Base-by-base conservation (phyloP, 2,113 vertebrate genomes). In the Sturnus vulgaris region DNA sequence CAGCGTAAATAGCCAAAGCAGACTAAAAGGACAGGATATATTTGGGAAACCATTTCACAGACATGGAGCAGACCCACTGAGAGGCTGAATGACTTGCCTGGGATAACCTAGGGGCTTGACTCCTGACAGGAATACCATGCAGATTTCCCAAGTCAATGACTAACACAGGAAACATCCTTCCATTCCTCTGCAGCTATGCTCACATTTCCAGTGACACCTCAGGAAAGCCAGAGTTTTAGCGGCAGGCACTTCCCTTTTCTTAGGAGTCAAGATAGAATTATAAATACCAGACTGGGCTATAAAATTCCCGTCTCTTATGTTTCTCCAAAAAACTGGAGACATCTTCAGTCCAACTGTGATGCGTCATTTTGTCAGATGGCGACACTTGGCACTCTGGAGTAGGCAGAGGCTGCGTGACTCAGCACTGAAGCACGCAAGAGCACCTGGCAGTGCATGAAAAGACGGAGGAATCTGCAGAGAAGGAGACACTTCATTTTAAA, bases 341-440 rank as follows among this genome's bases (percentile, higher is more conserved):
- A 82, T 56, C 71, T 82, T 66, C 55, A 77, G 55, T n/a, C 21
- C 84, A 69, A 68, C 19, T 70, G 46, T 40, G 81, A 85, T 70
- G 78, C 76, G 75, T 90, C 87, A 60, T 55, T 95, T 94, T 92
- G 78, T 97, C 86, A 95, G 81, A 73, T 50, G 68, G 39, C 39
- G 70, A 76, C 90, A 88, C 70, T 88, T 91, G 78, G 93, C 57
- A 30, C 55, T 63, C 55, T 47, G 71, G 66, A 95, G 82, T 55
- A 65, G 63, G 42, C 84, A 87, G 66, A 72, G 59, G 25, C 87
- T 86, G 33, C 0, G 4, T 90, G 90, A 95, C 87, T 95, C 90
- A 95, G 90, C 95, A 73, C 35, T 31, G 75, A 90, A 71, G 66
- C 81, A 55, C 30, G 56, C 76, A 66, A 47, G 10, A 93, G 65